These are phyloP conservation scores for Drosophila burlai DNA, from an alignment of 1,140 invertebrate genomes.

Conservation along the genomic window DNA sequence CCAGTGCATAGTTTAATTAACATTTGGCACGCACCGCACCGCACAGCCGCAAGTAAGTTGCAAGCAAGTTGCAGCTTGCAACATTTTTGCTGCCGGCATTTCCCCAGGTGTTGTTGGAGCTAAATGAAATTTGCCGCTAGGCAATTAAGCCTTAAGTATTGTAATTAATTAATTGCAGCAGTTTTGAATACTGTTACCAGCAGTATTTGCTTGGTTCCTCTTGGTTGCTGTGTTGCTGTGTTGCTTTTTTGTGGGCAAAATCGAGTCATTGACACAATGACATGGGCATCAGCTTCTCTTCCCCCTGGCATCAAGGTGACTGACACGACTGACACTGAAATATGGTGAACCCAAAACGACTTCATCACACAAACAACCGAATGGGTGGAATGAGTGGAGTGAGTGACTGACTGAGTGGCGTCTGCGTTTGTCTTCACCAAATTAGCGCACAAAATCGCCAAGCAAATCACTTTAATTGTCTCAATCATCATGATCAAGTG, in stretches of 20 bases:
- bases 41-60: not conserved
- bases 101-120: constrained; percentile 66
- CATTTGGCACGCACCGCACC: constrained; percentile 52
- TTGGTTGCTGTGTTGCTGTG: not conserved
- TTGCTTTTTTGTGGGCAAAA: constrained; percentile 6
- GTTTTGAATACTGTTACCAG: constrained; percentile 28
- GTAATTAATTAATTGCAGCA: constrained; percentile 42
- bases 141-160: constrained; percentile 26
- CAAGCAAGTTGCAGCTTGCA: constrained; percentile 9
- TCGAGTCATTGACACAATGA: constrained; percentile 63
- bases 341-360: constrained; percentile 29
- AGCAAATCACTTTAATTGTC: constrained; percentile 72
- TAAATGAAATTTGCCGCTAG: constrained; percentile 76
- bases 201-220: not conserved
- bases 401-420: constrained; percentile 31
- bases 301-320: constrained; percentile 58
- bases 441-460: constrained; percentile 72
- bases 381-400: constrained; percentile 2
- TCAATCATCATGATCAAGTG: constrained; percentile 42
- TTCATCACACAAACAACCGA: constrained; percentile 3
- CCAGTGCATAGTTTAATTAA: constrained; percentile 33
- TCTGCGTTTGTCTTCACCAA: constrained; percentile 61
- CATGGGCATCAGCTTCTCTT: constrained; percentile 7
- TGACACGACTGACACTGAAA: constrained; percentile 54
- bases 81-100: constrained; percentile 25